phyloP scores from a whole-genome alignment of 2,113 vertebrate genomes.

The Austrofundulus limnaeus region DNA sequence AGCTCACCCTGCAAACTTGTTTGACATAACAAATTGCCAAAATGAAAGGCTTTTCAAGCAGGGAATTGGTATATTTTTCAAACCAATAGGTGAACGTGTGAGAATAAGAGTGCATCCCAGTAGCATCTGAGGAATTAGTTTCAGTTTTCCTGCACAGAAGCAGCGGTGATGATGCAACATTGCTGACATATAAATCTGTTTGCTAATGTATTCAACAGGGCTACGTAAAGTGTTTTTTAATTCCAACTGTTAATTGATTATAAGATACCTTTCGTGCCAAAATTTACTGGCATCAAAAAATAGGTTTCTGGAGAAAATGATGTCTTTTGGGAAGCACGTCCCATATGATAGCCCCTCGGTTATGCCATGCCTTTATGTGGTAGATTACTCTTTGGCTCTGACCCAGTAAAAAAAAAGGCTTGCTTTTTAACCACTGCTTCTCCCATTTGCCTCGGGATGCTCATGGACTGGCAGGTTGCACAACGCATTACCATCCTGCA shows the following conservation, averaged over 20 bases:
- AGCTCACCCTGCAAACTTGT: conserved; percentile 73
- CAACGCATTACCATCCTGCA: conserved; percentile 77
- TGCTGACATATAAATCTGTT: conserved; percentile 54
- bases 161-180: conserved; percentile 23
- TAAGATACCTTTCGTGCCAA: conserved; percentile 64
- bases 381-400: conserved; percentile 76
- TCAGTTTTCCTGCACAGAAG: conserved; percentile 24
- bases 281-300: conserved; percentile 62
- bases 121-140: conserved; percentile 20
- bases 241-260: conserved; percentile 73
- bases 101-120: conserved; percentile 17
- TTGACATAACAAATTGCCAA: conserved; percentile 79
- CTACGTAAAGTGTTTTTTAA: conserved; percentile 71
- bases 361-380: conserved; percentile 70
- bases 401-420: conserved; percentile 75
- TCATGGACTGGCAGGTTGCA: conserved; percentile 77
- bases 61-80: conserved; percentile 77
- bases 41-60: conserved; percentile 69
- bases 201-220: conserved; percentile 69
- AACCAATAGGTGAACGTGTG: conserved; percentile 56
- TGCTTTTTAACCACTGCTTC: conserved; percentile 83
- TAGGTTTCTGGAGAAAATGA: conserved; percentile 50
- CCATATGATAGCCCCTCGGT: conserved; percentile 64
- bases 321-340: conserved; percentile 60
- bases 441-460: conserved; percentile 79